A percentile compares a stretch with the other conserved stretches of the same genome.
These are phyloP conservation scores for Tetragonisca angustula DNA, from an alignment of 2,888 invertebrate species.

Conservation along the genomic window DNA sequence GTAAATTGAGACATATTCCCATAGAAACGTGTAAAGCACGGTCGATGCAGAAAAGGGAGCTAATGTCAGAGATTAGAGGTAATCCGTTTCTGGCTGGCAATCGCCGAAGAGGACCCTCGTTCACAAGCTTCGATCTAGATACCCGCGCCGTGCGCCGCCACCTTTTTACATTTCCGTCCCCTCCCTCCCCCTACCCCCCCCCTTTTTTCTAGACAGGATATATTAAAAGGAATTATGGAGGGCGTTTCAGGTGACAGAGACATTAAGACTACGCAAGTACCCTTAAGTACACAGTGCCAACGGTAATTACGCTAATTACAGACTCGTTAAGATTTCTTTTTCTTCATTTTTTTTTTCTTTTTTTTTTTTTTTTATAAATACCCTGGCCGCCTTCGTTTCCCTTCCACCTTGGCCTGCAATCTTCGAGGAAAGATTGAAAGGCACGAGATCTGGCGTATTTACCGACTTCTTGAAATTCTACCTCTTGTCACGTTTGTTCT, in stretches of 20 bases:
- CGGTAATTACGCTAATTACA: constrained; percentile 68
- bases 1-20: constrained; percentile 68
- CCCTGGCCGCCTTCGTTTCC: constrained; percentile 40
- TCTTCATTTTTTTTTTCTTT: too few species aligned
- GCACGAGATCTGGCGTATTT: not conserved
- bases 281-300: constrained; percentile 50
- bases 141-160: constrained; percentile 47
- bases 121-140: constrained; percentile 70
- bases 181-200: not conserved
- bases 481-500: too few species aligned
- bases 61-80: constrained; percentile 75
- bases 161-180: constrained; percentile 16
- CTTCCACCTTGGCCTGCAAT: not conserved
- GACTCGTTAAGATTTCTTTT: constrained; percentile 59
- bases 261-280: constrained; percentile 63
- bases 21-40: constrained; percentile 67
- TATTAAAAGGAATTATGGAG: constrained; percentile 67
- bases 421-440: constrained; percentile 28
- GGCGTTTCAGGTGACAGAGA: constrained; percentile 60
- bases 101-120: constrained; percentile 66
- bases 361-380: constrained; percentile 54
- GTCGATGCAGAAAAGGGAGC: constrained; percentile 63
- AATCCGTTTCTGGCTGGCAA: constrained; percentile 72
- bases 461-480: not conserved
- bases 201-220: constrained; percentile 54